These are phyloP conservation scores for Coryphaenoides rupestris DNA, from an alignment of 2,113 vertebrate genomes.

Conservation along the genomic window DNA sequence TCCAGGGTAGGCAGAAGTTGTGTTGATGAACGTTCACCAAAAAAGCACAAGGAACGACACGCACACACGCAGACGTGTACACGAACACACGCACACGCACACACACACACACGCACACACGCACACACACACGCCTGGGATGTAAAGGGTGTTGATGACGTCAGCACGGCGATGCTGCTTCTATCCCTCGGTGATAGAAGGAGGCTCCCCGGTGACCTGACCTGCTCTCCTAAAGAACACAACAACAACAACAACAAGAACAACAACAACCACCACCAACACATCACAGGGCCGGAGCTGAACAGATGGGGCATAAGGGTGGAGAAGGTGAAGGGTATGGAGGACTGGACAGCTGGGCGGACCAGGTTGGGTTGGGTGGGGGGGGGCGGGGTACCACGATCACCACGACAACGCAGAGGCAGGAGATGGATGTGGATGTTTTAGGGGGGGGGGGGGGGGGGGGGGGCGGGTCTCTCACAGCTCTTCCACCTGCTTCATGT, in stretches of 20 bases:
- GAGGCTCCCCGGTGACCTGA: not conserved
- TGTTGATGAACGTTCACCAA: no score
- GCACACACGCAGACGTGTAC: no score
- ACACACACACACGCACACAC: not conserved
- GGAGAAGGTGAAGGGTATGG: not conserved
- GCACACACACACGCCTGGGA: constrained; percentile 24
- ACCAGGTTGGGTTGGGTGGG: constrained; percentile 10
- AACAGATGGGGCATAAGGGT: constrained; percentile 7
- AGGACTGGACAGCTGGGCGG: not conserved
- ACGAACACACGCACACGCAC: not conserved
- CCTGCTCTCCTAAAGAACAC: no score
- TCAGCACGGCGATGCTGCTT: constrained; percentile 27
- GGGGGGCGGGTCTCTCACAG: constrained; percentile 99
- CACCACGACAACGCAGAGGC: constrained; percentile 47
- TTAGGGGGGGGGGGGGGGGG: constrained; percentile 18
- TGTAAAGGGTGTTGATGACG: constrained; percentile 18
- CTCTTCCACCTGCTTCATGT: constrained; percentile 99
- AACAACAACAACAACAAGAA: not conserved
- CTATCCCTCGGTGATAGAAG: constrained; percentile 66
- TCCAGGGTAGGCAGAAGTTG: no score
- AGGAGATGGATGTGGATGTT: constrained; percentile 26
- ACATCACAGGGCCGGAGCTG: constrained; percentile 34
- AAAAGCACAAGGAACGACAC: no score
- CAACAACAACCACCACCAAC: no score
- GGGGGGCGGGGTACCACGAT: no score